Percentiles rank a stretch among this genome's conserved stretches.
Evolutionary conservation across 2,113 vertebrate genomes (phyloP).

Genomic region (Anas platyrhynchos): DNA sequence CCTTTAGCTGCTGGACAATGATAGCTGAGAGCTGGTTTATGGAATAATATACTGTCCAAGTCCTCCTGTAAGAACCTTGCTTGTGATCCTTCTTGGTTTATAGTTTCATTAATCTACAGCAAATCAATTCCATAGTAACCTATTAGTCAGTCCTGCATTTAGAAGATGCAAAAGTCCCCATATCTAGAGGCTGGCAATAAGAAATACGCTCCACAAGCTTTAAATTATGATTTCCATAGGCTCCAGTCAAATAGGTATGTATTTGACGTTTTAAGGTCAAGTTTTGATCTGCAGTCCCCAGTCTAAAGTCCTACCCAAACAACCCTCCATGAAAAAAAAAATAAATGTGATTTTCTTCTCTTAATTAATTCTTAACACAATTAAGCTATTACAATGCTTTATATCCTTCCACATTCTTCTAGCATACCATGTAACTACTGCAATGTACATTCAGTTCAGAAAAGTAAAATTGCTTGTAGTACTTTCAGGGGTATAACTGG

Average conservation of each 20-base stretch:
- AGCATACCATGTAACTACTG: background rate
- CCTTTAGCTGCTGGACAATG: background rate
- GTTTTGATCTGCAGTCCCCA: background rate
- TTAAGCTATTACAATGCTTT: background rate
- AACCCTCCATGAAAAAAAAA: background rate
- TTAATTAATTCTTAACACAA: background rate
- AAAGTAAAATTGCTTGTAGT: background rate
- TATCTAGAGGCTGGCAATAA: background rate
- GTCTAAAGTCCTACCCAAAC: background rate
- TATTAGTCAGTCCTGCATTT: background rate
- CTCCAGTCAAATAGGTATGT: background rate
- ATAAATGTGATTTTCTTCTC: background rate
- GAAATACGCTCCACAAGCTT: background rate
- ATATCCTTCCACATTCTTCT: background rate
- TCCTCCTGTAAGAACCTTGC: background rate
- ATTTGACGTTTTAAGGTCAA: background rate
- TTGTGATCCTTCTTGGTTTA: background rate
- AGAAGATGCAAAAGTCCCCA: background rate
- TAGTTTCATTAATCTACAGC: background rate
- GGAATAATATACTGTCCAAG: background rate
- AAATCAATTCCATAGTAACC: background rate
- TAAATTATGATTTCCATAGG: background rate
- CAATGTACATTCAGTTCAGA: background rate
- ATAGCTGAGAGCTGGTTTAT: background rate
- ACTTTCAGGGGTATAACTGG: background rate